Conservation (phyloP, 2,113 vertebrate genomes). For the Mohoua ochrocephala region DNA sequence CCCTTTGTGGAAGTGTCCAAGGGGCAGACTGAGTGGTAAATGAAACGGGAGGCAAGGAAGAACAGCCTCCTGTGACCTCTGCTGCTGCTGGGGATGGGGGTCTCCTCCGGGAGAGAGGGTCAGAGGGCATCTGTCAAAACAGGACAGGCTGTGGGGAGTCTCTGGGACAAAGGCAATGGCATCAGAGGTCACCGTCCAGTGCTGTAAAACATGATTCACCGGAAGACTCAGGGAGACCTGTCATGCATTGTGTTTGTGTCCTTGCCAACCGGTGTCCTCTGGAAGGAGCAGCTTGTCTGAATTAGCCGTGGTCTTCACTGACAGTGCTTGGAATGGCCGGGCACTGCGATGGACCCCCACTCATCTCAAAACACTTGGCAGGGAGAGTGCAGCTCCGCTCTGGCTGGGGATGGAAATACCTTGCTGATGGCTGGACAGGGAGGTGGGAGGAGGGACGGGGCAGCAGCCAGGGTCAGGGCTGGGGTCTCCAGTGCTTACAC, state of each 20-base stretch:
- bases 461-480: neutral
- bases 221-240: neutral
- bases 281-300: neutral
- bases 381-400: neutral
- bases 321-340: neutral
- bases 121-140: neutral
- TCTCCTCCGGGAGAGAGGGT: neutral
- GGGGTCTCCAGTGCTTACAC: neutral
- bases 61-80: neutral
- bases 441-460: fast-evolving
- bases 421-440: neutral
- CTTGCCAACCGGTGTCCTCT: neutral
- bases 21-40: neutral
- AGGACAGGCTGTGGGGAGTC: neutral
- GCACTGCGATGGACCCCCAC: fast-evolving
- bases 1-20: neutral
- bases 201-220: fast-evolving
- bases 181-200: neutral
- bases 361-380: neutral
- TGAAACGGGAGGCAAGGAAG: neutral
- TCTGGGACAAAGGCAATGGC: neutral
- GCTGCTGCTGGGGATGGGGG: neutral
- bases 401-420: neutral
- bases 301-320: neutral
- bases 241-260: neutral